Base-by-base conservation (phyloP, 2,113 vertebrate species). In the Orthochromis malagaraziensis region DNA sequence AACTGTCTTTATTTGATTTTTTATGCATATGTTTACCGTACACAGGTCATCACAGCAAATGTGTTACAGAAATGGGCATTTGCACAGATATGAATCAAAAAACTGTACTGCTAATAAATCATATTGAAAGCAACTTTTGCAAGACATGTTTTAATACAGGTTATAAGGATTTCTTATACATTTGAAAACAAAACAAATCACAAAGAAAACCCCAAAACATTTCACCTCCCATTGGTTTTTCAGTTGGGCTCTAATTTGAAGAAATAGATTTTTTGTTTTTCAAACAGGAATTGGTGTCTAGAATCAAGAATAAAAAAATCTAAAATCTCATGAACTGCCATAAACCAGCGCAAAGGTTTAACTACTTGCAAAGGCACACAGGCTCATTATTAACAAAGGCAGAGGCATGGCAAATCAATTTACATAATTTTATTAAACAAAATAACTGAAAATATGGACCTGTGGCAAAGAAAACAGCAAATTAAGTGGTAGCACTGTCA, bases 121-220 rank as follows among this genome's bases (percentile, higher is more conserved):
- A 53, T 9, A 53, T 53, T n/a, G 49, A 53, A 53, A 53, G 2
- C 49, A 53, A 53, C 49, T 53, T 53, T 53, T 53, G 49, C 49
- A n/a, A 53, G 49, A 53, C 5, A 0, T 53, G 49, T n/a, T 0
- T 53, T n/a, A 53, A 53, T 53, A 2, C 49, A 53, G 49, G 49
- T 53, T 53, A n/a, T 53, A 0, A 53, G 5, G 49, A 53, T 53
- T 53, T 53, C 19, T 53, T 53, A n/a, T 53, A n/a, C 5, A n/a
- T 53, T 53, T 53, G 3, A 53, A 53, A 53, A 53, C 49, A 53
- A 53, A 53, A 49, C 47, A 49, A 53, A 4, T 10, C 49, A 53
- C 49, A 53, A 53, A n/a, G 49, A n/a, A 53, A 53, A 53, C 49
- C 19, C 49, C 5, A 53, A 53, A 53, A 53, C 19, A n/a, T 51